Conservation (phyloP, 1,140 invertebrate species). For the Drosophila tsacasi region DNA sequence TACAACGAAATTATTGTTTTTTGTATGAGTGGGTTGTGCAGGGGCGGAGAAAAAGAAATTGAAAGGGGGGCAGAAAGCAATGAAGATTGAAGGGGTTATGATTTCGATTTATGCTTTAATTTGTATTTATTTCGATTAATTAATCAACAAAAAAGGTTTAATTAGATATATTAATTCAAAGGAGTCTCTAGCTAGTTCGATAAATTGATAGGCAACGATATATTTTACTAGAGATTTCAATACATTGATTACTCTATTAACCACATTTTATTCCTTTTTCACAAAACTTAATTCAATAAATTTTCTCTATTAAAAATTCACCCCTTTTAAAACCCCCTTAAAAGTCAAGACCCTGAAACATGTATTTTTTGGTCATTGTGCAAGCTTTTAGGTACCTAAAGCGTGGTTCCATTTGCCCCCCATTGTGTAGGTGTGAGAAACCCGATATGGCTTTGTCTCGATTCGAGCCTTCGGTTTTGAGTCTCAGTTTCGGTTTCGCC, state of each 20-base stretch:
- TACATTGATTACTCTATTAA: background rate
- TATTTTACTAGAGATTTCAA: background rate
- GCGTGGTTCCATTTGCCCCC: constrained; percentile 35
- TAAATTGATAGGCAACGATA: background rate
- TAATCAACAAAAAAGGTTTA: too few species aligned
- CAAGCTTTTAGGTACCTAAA: constrained; percentile 74
- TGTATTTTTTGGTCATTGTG: constrained; percentile 48
- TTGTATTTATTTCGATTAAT: background rate
- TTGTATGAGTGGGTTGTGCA: constrained; percentile 43
- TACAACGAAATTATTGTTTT: constrained; percentile 74
- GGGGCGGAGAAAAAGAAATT: constrained; percentile 6
- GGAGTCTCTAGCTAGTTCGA: background rate
- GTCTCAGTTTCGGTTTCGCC: constrained; percentile 37
- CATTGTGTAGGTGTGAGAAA: constrained; percentile 77
- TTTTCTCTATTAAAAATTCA: background rate
- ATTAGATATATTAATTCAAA: too few species aligned
- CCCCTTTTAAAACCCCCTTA: background rate
- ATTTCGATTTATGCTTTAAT: background rate
- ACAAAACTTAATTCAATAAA: background rate
- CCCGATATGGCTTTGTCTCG: constrained; percentile 56
- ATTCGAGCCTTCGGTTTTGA: constrained; percentile 25
- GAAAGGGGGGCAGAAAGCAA: background rate
- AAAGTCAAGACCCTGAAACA: too few species aligned
- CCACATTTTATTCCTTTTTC: too few species aligned
- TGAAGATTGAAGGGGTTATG: background rate